Base-by-base conservation (phyloP, 2,113 vertebrate genomes). In the Aspidoscelis tigris region DNA sequence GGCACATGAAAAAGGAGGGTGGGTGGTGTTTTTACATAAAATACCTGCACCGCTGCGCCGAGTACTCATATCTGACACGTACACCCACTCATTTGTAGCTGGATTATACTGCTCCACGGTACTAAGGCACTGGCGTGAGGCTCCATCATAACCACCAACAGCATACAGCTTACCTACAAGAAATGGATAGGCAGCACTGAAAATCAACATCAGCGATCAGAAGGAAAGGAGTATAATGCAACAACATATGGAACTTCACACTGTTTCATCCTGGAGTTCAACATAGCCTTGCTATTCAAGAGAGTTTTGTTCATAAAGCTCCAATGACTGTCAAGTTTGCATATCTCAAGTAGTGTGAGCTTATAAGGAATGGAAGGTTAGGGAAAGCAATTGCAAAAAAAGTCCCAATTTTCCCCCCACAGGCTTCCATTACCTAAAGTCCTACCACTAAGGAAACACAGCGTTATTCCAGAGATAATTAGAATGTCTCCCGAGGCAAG, bases 1-100 rank as follows among this genome's bases (percentile, higher is more conserved):
- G 39, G 7, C 11, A 61, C 24, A 9, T 0, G 0, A 79, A 2
- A 16, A 2, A 4, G 2, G 24, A 61, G 41, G 6, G 7, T 65
- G 4, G 26, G 3, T 11, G 11, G 7, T 9, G 0, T 2, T n/a
- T 55, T 0, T 0, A 71, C 58, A 53, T 21, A 77, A 43, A 2
- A 1, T 96, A 99, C 98, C 98, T 97, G 98, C 98, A 41, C 98
- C 98, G 12, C 98, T 99, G 87, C 98, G 98, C 20, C 98, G 97
- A 2, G 98, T 99, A 94, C 98, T 98, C 98, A 99, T 99, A 94
- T 99, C 98, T 0, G 98, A 97, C 12, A 99, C 97, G 0, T 98
- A 98, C 3, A 93, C 95, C 98, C 98, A 99, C 79, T 98, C 97
- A 2, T 99, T 98, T 5, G 95, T 96, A 14, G 96, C 96, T 0